phyloP scores from a whole-genome alignment of 2,797 vertebrate species.

The Ceryle rudis region DNA sequence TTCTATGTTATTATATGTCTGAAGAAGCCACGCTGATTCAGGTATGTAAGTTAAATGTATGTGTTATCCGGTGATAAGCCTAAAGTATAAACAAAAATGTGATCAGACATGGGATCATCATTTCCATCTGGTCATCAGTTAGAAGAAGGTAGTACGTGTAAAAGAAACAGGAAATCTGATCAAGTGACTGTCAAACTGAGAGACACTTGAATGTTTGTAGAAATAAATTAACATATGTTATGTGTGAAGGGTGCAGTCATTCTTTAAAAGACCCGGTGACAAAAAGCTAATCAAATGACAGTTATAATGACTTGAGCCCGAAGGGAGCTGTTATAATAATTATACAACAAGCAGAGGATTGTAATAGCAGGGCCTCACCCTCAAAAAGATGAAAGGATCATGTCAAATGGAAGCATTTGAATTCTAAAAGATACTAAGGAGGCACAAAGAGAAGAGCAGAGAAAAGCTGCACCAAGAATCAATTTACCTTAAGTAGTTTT shows the following conservation, averaged over 20 bases:
- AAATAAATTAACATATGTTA: slow-evolving; percentile 42
- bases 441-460: background rate
- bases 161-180: background rate
- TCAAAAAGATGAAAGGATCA: background rate
- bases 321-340: slow-evolving; percentile 56
- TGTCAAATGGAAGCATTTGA: background rate
- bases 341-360: slow-evolving; percentile 23
- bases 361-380: background rate
- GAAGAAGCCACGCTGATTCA: background rate
- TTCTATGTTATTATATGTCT: background rate
- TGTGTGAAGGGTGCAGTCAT: background rate
- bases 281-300: slow-evolving; percentile 46
- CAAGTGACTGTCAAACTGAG: background rate
- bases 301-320: slow-evolving; percentile 2
- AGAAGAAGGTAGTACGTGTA: background rate
- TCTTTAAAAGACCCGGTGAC: background rate
- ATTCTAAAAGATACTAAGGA: background rate
- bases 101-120: background rate
- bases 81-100: background rate
- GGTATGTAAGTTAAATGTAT: background rate
- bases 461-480: background rate
- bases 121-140: background rate
- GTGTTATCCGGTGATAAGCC: background rate
- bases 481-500: background rate
- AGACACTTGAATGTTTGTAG: background rate